A percentile compares a stretch with the other conserved stretches of the same genome.
Evolutionary conservation across 2,888 invertebrate genomes (phyloP).

Genomic region (Penaeus monodon): DNA sequence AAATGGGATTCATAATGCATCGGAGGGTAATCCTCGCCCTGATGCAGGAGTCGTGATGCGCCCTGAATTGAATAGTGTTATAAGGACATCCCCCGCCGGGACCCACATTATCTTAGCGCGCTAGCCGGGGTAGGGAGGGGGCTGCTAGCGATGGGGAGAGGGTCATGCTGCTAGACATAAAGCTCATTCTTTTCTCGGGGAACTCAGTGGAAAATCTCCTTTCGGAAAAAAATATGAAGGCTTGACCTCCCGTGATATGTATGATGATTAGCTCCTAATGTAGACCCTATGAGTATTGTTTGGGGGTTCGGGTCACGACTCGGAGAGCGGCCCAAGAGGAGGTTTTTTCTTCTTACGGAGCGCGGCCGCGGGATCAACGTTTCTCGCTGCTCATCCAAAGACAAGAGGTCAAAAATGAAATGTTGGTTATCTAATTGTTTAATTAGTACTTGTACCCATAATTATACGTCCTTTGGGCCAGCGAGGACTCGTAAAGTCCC

Average conservation of each 20-base stretch:
- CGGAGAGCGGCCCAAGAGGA: background rate
- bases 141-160: background rate
- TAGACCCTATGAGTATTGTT: background rate
- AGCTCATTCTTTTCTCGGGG: background rate
- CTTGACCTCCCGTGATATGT: background rate
- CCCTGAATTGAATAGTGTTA: conserved; percentile 9
- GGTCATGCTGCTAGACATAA: background rate
- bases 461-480: background rate
- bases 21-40: background rate
- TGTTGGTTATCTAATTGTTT: background rate
- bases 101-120: background rate
- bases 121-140: background rate
- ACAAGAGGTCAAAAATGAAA: background rate
- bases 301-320: conserved; percentile 11
- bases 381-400: background rate
- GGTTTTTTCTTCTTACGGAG: background rate
- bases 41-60: conserved; percentile 7
- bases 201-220: background rate
- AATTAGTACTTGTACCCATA: conserved; percentile 6
- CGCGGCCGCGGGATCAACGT: background rate
- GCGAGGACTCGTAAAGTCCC: background rate
- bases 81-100: conserved; percentile 14
- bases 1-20: conserved; percentile 9
- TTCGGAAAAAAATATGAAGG: background rate
- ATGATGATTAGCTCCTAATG: background rate